Evolutionary conservation across 2,797 vertebrate genomes (phyloP).

Genomic region (Acipenser ruthenus): DNA sequence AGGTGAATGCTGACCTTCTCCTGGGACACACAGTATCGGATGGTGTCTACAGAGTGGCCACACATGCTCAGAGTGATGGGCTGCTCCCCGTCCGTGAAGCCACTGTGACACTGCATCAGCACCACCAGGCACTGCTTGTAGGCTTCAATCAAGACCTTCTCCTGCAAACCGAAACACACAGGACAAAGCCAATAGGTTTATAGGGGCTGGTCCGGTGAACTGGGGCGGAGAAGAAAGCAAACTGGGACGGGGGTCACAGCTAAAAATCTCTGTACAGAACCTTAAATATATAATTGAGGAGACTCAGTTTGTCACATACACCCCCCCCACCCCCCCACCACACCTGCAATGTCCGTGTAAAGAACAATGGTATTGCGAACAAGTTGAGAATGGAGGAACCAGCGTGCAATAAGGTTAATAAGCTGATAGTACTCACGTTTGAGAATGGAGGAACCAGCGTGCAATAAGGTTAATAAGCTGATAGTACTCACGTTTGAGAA

Average conservation of each 20-base stretch:
- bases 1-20: slow-evolving; percentile 96
- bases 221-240: neutral
- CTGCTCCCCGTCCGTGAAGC: slow-evolving; percentile 85
- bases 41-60: slow-evolving; percentile 86
- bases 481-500: no score
- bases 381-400: neutral
- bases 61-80: slow-evolving; percentile 83
- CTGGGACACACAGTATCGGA: slow-evolving; percentile 91
- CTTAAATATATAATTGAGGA: no score
- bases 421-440: slow-evolving; percentile 61
- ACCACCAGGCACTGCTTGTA: slow-evolving; percentile 83
- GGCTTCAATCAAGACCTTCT: slow-evolving; percentile 81
- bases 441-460: no score
- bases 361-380: no score
- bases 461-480: no score
- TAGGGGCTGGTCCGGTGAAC: neutral
- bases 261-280: neutral
- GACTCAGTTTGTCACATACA: no score
- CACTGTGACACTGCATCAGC: slow-evolving; percentile 77
- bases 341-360: no score
- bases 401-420: neutral
- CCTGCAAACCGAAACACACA: slow-evolving; percentile 52
- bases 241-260: no score
- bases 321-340: no score
- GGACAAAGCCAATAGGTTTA: neutral